Base-by-base conservation (phyloP, 2,113 vertebrate genomes). In the Lanius ludovicianus region DNA sequence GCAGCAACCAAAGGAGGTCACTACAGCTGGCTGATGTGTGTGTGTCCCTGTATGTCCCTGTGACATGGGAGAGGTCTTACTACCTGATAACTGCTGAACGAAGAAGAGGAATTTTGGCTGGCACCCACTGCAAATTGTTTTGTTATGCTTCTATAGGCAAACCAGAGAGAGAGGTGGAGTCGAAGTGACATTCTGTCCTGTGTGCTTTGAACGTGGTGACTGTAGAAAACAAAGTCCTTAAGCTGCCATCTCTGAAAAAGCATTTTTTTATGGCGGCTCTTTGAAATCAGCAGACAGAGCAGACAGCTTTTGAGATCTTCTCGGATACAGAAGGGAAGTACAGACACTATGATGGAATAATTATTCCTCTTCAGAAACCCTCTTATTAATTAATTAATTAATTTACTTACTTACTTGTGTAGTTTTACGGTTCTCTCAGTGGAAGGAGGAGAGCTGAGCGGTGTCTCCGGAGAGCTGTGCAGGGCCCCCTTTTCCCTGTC, bases 1-100 rank as follows among this genome's bases (percentile, higher is more conserved):
- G 75, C 65, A 7, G 37, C 47, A 59, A 2, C 55, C 42, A 2
- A 7, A 41, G 74, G n/a, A 49, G 46, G 25, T 41, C 74, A 30
- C 47, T 15, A 2, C 16, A 24, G 1, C 13, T 44, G 59, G 16
- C 44, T n/a, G 2, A 1, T 2, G 33, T 33, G 3, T 28, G 31
- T 20, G 3, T 20, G 47, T 23, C 4, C 21, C 4, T 24, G 9
- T 10, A 0, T 9, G 11, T 23, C 6, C 24, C 37, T 19, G 1
- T 4, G 6, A 41, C 49, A 0, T 0, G 11, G 30, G 47, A 16
- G 21, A 13, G 13, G 50, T 39, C 57, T 25, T 21, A 67, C 56
- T 18, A 5, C 19, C 50, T 14, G 3, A 9, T 19, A 33, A 6
- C 41, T 92, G 56, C 35, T 37, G 44, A 46, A 46, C 44, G 59